Evolutionary conservation across 1,140 invertebrate species (phyloP).

Genomic region (Cylas formicarius): DNA sequence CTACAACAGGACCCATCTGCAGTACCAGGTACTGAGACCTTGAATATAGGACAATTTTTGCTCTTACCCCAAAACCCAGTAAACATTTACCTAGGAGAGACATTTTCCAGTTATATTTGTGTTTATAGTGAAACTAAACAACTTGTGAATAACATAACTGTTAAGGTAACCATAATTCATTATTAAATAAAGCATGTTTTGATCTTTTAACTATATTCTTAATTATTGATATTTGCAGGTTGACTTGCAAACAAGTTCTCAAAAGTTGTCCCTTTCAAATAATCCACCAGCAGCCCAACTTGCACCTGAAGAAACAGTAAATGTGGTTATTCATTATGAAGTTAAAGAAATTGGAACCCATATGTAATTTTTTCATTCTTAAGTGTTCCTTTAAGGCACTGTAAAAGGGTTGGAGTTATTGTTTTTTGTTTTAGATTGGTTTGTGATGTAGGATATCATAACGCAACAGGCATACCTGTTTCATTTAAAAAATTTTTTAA

Average conservation of each 20-base stretch:
- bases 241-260: conserved; percentile 86
- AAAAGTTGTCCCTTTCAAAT: conserved; percentile 68
- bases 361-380: conserved; percentile 57
- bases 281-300: conserved; percentile 60
- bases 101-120: conserved; percentile 95
- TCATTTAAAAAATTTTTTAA: conserved; percentile 96
- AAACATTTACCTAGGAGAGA: conserved; percentile 80
- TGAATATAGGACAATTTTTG: conserved; percentile 81
- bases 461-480: conserved; percentile 58
- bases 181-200: conserved; percentile 1
- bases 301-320: conserved; percentile 76
- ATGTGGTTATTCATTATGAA: conserved; percentile 95
- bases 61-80: conserved; percentile 94
- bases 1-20: conserved; percentile 69
- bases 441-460: conserved; percentile 89
- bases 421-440: conserved; percentile 64
- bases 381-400: background rate
- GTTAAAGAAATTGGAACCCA: conserved; percentile 97
- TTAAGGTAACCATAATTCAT: conserved; percentile 54
- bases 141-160: conserved; percentile 69
- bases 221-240: conserved; percentile 49
- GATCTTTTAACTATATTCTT: conserved; percentile 5
- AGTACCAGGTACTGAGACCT: conserved; percentile 70
- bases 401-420: conserved; percentile 1
- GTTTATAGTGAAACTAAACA: conserved; percentile 91